A percentile compares a stretch with the other conserved stretches of the same genome.
phyloP scores from a whole-genome alignment of 2,113 vertebrate genomes.

The Ammodytes dubius region DNA sequence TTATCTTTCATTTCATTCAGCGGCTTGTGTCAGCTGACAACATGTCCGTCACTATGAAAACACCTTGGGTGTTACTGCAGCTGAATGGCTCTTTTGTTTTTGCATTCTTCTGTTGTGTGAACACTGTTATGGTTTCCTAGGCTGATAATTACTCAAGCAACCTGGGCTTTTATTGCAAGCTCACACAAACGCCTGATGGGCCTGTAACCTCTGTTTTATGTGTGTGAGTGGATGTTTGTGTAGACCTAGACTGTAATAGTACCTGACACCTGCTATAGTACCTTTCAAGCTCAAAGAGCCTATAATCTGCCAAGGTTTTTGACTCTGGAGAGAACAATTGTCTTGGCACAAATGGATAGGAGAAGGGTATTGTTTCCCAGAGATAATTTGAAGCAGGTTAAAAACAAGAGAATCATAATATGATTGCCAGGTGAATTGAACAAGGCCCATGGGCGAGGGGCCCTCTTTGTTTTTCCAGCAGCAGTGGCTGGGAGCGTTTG shows the following conservation, averaged over 20 bases:
- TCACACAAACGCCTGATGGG: conserved; percentile 65
- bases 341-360: conserved; percentile 59
- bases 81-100: conserved; percentile 84
- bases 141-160: conserved; percentile 81
- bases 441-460: conserved; percentile 59
- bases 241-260: conserved; percentile 74
- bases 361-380: conserved; percentile 72
- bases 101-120: conserved; percentile 79
- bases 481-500: conserved; percentile 67
- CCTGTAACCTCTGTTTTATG: conserved; percentile 48
- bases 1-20: conserved; percentile 78
- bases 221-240: conserved; percentile 42
- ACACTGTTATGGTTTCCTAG: conserved; percentile 79
- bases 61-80: conserved; percentile 71
- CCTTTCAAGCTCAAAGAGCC: conserved; percentile 74
- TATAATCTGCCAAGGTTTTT: conserved; percentile 78
- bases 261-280: conserved; percentile 78
- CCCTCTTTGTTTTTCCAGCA: conserved; percentile 77
- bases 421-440: conserved; percentile 76
- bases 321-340: conserved; percentile 63
- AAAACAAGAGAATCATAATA: conserved; percentile 70
- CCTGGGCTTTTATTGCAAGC: conserved; percentile 34
- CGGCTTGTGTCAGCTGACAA: conserved; percentile 76
- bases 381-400: conserved; percentile 80
- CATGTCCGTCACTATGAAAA: conserved; percentile 78